Evolutionary conservation across 2,888 invertebrate genomes (phyloP).

Genomic region (Rhamnusium bicolor): DNA sequence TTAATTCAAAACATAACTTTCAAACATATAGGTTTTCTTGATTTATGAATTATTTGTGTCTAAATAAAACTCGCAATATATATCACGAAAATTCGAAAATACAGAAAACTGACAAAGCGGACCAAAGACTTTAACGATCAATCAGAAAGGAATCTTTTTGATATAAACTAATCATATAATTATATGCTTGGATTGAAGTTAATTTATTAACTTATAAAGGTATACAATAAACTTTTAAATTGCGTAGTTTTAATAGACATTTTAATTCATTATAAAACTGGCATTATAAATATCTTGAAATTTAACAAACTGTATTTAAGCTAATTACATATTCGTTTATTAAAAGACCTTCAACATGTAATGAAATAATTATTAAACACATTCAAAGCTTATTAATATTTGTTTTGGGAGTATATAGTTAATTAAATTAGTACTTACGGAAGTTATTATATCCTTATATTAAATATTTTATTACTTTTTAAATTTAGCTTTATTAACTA

Average conservation of each 20-base stretch:
- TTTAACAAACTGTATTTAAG: not conserved
- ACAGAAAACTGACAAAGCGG: not conserved
- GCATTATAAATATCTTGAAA: too few species aligned
- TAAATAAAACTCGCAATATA: too few species aligned
- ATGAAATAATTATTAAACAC: not conserved
- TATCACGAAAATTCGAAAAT: too few species aligned
- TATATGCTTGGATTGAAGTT: not conserved
- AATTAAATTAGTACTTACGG: not conserved
- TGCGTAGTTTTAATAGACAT: not conserved
- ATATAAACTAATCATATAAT: not conserved
- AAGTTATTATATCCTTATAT: not conserved
- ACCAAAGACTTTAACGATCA: constrained; percentile 3
- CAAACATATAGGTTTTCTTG: too few species aligned
- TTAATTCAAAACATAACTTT: too few species aligned
- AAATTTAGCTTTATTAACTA: too few species aligned
- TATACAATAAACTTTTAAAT: not conserved
- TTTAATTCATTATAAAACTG: too few species aligned
- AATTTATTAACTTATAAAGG: not conserved
- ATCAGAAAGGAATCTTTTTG: not conserved
- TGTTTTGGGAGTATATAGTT: not conserved
- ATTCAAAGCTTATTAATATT: not conserved
- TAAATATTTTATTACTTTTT: not conserved
- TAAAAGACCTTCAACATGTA: not conserved
- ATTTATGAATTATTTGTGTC: too few species aligned
- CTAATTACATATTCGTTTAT: not conserved